Evolutionary conservation across 2,113 vertebrate species (phyloP).

Genomic region (Oreochromis aureus): DNA sequence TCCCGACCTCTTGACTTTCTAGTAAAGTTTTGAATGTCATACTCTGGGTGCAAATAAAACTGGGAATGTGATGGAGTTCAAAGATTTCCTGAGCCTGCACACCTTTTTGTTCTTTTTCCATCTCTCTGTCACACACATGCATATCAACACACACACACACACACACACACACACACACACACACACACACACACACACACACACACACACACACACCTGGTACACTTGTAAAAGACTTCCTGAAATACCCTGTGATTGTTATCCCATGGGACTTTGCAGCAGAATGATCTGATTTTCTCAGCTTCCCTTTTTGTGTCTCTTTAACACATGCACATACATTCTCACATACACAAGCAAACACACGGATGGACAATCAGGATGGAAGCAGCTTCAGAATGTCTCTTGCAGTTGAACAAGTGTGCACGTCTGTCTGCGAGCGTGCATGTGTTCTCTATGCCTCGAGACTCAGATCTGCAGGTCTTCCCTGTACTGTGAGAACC

Average conservation of each 20-base stretch:
- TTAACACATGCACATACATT: neutral
- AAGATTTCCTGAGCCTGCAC: neutral
- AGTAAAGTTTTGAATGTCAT: constrained; percentile 19
- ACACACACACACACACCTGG: neutral
- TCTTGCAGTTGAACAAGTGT: neutral
- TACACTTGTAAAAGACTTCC: constrained; percentile 44
- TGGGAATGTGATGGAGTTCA: neutral
- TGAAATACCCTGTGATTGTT: constrained; percentile 36
- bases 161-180: neutral
- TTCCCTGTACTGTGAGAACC: constrained; percentile 3
- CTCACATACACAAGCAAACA: neutral
- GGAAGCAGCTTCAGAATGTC: constrained; percentile 19
- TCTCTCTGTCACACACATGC: neutral
- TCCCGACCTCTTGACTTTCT: neutral
- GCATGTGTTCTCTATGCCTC: neutral
- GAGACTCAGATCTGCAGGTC: neutral
- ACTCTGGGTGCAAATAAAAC: constrained; percentile 1
- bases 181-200: neutral
- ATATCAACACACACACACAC: neutral
- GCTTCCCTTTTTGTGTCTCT: neutral
- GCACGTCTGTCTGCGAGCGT: neutral
- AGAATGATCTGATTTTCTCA: constrained; percentile 51
- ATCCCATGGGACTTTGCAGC: constrained; percentile 42
- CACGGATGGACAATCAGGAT: constrained; percentile 27
- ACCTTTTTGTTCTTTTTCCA: neutral